Base-by-base conservation (phyloP, 2,888 invertebrate species). In the Hyppa rectilinea region DNA sequence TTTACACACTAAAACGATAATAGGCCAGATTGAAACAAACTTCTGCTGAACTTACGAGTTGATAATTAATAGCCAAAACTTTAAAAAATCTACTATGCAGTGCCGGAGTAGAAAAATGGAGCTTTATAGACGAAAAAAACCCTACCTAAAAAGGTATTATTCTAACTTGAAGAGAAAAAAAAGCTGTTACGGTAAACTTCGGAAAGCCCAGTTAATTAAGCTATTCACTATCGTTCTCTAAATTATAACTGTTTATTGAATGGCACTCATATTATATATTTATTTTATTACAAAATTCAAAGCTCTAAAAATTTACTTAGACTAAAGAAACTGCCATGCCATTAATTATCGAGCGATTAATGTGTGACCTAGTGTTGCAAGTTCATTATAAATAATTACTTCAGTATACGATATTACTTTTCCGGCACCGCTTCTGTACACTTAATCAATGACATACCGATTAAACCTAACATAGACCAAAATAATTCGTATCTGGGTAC, bases 21-120 rank as follows among this genome's bases (percentile, higher is more conserved):
- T 85, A 85, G 85, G 85, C 85, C 85, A 73, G 77, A 70, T 77
- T 74, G 85, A 76, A 86, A 85, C 82, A 52, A 82, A 76, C 53
- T 75, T 65, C 38, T 69, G 71, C 58, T 58, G 36, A 72, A 31
- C 55, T 78, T 45, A 69, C 36, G 10, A 65, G 38, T 34, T 49
- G 64, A 67, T 50, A 40, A 38, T 40, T 36, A 47, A 63, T 38
- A 74, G 34, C 17, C 4, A 20, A 50, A 40, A 53, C 14, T 38
- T 38, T 10, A 20, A 53, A 20, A 53, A 58, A 40, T 10, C 49
- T 58, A 56, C 12, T 12, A 29, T 17, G 17, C 60, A 23, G 60
- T 47, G 55, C 64, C 55, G 55, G 34, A 38, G 12, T 26, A 23
- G 20, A 26, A 67, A 34, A 1, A 40, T 0, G 0, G 0, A 12